Conservation (phyloP, 1,140 invertebrate genomes). For the Bombus confusus region DNA sequence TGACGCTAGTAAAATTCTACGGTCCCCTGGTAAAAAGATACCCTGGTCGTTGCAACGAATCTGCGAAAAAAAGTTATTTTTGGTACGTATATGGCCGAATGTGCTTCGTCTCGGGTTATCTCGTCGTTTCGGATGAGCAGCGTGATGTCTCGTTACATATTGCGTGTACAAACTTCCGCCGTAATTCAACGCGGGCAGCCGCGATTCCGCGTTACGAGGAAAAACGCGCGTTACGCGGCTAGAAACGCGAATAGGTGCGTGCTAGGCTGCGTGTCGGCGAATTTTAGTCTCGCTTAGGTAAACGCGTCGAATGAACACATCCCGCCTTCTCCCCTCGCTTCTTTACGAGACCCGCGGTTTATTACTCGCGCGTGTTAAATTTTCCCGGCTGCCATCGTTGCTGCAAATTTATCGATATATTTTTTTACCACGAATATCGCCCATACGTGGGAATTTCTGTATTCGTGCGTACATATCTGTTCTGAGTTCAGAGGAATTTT, state of each 20-base stretch:
- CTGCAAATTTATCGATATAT: background rate
- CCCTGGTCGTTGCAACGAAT: background rate
- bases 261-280: background rate
- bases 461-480: no score
- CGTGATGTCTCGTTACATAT: slow-evolving; percentile 22
- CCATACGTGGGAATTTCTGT: no score
- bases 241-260: slow-evolving; percentile 9
- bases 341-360: background rate
- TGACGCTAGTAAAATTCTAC: background rate
- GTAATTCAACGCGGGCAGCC: slow-evolving; percentile 14
- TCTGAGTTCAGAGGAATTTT: no score
- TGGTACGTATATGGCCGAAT: background rate
- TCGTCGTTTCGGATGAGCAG: background rate
- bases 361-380: slow-evolving; percentile 17
- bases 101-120: slow-evolving; percentile 3
- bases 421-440: background rate
- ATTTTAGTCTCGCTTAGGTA: slow-evolving; percentile 24
- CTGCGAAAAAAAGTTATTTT: background rate
- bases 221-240: background rate
- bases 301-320: slow-evolving; percentile 17
- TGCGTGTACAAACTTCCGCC: slow-evolving; percentile 14
- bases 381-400: background rate
- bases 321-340: background rate
- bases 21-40: background rate
- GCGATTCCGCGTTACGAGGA: slow-evolving; percentile 12